These are phyloP conservation scores for Diarsia brunnea DNA, from an alignment of 2,888 invertebrate genomes.

Conservation along the genomic window DNA sequence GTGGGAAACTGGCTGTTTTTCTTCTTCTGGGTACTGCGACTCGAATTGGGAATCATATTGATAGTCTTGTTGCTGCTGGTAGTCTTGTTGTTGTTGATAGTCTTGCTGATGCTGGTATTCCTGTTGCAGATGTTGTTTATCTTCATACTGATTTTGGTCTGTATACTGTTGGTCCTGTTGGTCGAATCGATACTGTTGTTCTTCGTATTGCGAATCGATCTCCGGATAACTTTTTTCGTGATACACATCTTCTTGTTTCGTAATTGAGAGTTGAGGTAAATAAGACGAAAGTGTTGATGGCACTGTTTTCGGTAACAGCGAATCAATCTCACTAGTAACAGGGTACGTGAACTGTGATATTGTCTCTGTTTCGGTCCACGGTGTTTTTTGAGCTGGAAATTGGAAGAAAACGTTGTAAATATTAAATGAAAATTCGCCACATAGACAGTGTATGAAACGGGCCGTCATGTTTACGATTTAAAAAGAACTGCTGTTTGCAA, in stretches of 20 bases:
- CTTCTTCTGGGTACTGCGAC: conserved; percentile 70
- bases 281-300: conserved; percentile 80
- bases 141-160: conserved; percentile 70
- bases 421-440: conserved; percentile 74
- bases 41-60: conserved; percentile 66
- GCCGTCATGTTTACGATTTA: conserved; percentile 75
- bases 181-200: conserved; percentile 71
- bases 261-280: conserved; percentile 80
- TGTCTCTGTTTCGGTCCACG: conserved; percentile 85
- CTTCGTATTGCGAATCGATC: conserved; percentile 75
- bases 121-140: conserved; percentile 64
- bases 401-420: conserved; percentile 79
- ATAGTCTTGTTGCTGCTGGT: conserved; percentile 61
- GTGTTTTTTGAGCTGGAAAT: conserved; percentile 87
- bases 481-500: conserved; percentile 72
- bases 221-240: conserved; percentile 78
- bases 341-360: conserved; percentile 83
- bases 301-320: conserved; percentile 80
- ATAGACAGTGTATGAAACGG: conserved; percentile 74
- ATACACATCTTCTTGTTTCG: conserved; percentile 79
- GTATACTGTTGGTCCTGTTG: conserved; percentile 68
- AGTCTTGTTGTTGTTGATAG: conserved; percentile 60
- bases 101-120: conserved; percentile 59
- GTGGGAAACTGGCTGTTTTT: conserved; percentile 70
- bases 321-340: conserved; percentile 80